Base-by-base conservation (phyloP, 2,113 vertebrate genomes). In the Bubo blakistoni region DNA sequence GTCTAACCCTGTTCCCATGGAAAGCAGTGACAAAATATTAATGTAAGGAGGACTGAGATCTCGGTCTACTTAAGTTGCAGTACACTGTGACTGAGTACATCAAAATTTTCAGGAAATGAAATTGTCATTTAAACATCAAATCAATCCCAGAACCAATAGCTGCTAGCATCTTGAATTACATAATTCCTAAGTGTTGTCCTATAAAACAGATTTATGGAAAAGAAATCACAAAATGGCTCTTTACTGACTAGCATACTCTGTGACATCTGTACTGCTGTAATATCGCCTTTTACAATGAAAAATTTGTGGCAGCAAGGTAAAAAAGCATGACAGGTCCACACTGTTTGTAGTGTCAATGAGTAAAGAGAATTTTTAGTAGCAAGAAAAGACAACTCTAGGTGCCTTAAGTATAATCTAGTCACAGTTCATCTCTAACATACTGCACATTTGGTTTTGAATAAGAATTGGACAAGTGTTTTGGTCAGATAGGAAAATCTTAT, bases 401-500 rank as follows among this genome's bases (percentile, higher is more conserved):
- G 26, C 25, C 71, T 77, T 58, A 83, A 81, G 19, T 62, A 58
- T 49, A 70, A 91, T 58, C 59, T 55, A 46, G 30, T 32, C 42
- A 66, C 69, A 67, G 47, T 46, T 94, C 18, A 44, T 63, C 70
- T 91, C 30, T 77, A 58, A 70, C 13, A 9, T 59, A n/a, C 58
- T 36, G 32, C 19, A 44, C 22, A 67, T 74, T 74, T 81, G 24
- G 2, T 90, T 93, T 77, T 54, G 9, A 90, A 90, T 46, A 73
- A 32, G 79, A 88, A 67, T 63, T 86, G 88, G 26, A 49, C 59
- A 83, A 95, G 59, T 92, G 90, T 90, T 93, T 83, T 71, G 34
- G 49, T 73, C 88, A 95, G 90, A 88, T 92, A 95, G 96, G 85
- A 88, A 96, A 94, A 63, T 74, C 66, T 61, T 72, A 72, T 5